These are phyloP conservation scores for Myzus persicae DNA, from an alignment of 1,140 invertebrate genomes.

Conservation along the genomic window DNA sequence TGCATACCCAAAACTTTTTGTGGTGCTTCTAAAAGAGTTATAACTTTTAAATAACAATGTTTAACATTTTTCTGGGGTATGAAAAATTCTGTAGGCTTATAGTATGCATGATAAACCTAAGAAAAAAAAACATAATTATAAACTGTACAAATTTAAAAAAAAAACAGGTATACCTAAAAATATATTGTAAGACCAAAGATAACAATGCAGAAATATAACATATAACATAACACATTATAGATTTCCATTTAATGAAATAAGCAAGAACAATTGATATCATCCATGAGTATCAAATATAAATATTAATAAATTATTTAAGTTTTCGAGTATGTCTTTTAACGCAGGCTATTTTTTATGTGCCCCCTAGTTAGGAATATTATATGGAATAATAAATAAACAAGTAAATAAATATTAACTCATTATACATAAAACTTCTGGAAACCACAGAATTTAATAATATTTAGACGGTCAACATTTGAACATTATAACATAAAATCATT, in stretches of 20 bases:
- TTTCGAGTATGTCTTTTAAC: too few species aligned
- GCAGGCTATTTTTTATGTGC: too few species aligned
- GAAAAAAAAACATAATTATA: slow-evolving; percentile 17
- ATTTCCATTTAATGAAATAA: background rate
- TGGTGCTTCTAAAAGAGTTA: slow-evolving; percentile 71
- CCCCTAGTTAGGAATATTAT: too few species aligned
- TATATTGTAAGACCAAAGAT: background rate
- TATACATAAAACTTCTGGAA: background rate
- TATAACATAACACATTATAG: background rate
- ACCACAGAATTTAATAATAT: background rate
- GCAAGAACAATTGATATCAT: background rate
- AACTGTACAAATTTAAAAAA: background rate
- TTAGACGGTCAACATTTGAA: too few species aligned
- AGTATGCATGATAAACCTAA: slow-evolving; percentile 88
- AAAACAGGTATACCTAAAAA: background rate
- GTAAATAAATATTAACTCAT: too few species aligned
- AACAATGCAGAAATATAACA: background rate
- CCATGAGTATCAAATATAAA: background rate
- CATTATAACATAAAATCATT: background rate
- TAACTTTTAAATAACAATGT: slow-evolving; percentile 83
- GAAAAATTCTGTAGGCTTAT: slow-evolving; percentile 95
- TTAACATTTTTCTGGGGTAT: slow-evolving; percentile 81
- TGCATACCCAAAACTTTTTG: slow-evolving; percentile 93
- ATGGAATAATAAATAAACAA: too few species aligned
- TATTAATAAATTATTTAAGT: background rate